Base-by-base conservation (phyloP, 2,888 invertebrate genomes). In the Polietes domitor region DNA sequence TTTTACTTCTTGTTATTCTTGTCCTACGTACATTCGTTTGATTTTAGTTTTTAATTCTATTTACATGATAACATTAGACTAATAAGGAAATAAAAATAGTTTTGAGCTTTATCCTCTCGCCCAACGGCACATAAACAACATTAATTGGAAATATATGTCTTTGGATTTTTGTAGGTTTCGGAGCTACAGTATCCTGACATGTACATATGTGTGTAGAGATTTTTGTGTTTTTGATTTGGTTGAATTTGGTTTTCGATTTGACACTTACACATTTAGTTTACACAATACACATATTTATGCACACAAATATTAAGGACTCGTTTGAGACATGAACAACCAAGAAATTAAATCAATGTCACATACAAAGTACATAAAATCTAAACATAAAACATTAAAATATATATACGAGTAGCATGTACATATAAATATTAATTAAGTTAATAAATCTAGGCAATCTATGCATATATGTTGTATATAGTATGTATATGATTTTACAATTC, bases 31-130 rank as follows among this genome's bases (percentile, higher is more conserved):
- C 53, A 68, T 72, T 55, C 19, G 55, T 55, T 41, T 55, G 2
- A 12, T 71, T 68, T 9, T 28, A 17, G 4, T 50, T 72, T 55
- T 19, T 2, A 41, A 43, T 24, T 26, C 41, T 73, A 61, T 73
- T 61, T 73, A 73, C 73, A 73, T 61, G 41, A 72, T 55, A 21
- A n/a, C n/a, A 50, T 19, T 3, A 61, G 9, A 19, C 63, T 63
- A 32, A 43, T 32, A 63, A 65, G 37, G 5, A 72, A 63, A 24
- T 21, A 24, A 58, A 32, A 63, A 17, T 32, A 61, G 24, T 65
- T 41, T 65, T 41, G 28, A n/a, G 26, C 47, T 50, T 32, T 7
- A 17, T 28, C n/a, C 26, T 53, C 50, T 24, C 5, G 4, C 55
- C 72, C 10, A 72, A 19, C 15, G 41, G 32, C 21, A 68, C 10